phyloP scores from a whole-genome alignment of 2,888 invertebrate genomes.

The Melanotus villosus region DNA sequence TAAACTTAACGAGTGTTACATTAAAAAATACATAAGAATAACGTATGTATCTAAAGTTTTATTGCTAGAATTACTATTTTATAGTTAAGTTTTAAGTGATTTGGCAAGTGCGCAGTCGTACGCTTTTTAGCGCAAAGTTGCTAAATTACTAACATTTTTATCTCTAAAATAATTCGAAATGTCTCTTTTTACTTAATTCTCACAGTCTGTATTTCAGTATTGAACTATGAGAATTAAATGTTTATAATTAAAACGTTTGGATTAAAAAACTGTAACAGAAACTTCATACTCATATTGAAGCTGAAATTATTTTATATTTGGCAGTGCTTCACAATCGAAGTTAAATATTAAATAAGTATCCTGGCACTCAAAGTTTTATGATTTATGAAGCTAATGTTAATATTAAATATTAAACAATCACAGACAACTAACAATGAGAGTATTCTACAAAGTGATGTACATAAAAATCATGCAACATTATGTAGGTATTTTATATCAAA shows the following conservation, averaged over 20 bases:
- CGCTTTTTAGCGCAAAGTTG: constrained; percentile 45
- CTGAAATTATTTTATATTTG: constrained; percentile 50
- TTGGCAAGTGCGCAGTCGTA: constrained; percentile 60
- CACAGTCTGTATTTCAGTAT: not conserved
- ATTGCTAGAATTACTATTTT: constrained; percentile 31
- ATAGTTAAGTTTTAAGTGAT: constrained; percentile 44
- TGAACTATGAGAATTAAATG: too few relatives aligned
- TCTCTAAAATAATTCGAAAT: too few relatives aligned
- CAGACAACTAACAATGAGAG: constrained; percentile 61
- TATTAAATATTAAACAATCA: constrained; percentile 60
- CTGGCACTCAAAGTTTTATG: constrained; percentile 54
- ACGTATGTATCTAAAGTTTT: constrained; percentile 25
- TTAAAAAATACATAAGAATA: constrained; percentile 24
- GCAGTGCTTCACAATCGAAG: constrained; percentile 58
- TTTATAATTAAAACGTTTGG: too few relatives aligned
- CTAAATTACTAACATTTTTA: constrained; percentile 18
- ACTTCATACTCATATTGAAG: too few relatives aligned
- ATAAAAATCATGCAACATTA: constrained; percentile 37
- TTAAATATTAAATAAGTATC: constrained; percentile 53
- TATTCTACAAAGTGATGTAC: constrained; percentile 48
- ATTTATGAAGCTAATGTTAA: constrained; percentile 50
- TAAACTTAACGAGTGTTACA: constrained; percentile 47
- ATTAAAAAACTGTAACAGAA: too few relatives aligned
- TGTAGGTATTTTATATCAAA: constrained; percentile 11
- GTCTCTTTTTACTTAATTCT: not conserved